Evolutionary conservation across 2,888 invertebrate species (phyloP).

Genomic region (Apomyelois bistriatella): DNA sequence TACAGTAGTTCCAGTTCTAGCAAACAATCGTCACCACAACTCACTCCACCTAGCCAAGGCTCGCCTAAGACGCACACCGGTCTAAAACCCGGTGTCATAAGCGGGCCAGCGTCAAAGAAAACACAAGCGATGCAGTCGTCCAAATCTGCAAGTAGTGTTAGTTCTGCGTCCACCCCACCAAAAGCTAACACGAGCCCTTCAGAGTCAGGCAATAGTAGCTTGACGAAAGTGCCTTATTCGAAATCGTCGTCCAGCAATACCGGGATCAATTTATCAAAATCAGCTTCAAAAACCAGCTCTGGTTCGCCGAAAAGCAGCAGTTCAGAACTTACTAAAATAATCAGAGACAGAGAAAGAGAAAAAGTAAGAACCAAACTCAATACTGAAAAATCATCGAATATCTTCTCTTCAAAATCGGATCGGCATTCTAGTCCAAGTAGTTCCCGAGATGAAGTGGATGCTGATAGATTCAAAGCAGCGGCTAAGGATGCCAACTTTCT

Average conservation of each 20-base stretch:
- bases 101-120: constrained; percentile 92
- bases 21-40: constrained; percentile 68
- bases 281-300: constrained; percentile 71
- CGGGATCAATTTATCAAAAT: constrained; percentile 70
- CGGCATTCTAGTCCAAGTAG: constrained; percentile 85
- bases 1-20: constrained; percentile 67
- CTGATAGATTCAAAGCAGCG: constrained; percentile 81
- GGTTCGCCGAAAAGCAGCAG: constrained; percentile 82
- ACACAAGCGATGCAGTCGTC: constrained; percentile 82
- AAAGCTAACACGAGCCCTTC: constrained; percentile 65
- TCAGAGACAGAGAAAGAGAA: constrained; percentile 81
- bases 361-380: constrained; percentile 80
- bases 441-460: constrained; percentile 82
- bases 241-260: constrained; percentile 63
- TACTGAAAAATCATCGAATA: constrained; percentile 78
- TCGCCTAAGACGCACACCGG: constrained; percentile 91
- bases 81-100: constrained; percentile 90
- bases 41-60: constrained; percentile 79
- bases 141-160: constrained; percentile 51
- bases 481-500: constrained; percentile 82
- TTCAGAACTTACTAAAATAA: constrained; percentile 77
- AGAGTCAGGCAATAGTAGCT: constrained; percentile 47
- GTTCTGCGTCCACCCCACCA: constrained; percentile 65
- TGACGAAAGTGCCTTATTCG: constrained; percentile 72
- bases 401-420: constrained; percentile 82